phyloP scores from a whole-genome alignment of 2,888 invertebrate genomes.

The Sepioteuthis lessoniana region DNA sequence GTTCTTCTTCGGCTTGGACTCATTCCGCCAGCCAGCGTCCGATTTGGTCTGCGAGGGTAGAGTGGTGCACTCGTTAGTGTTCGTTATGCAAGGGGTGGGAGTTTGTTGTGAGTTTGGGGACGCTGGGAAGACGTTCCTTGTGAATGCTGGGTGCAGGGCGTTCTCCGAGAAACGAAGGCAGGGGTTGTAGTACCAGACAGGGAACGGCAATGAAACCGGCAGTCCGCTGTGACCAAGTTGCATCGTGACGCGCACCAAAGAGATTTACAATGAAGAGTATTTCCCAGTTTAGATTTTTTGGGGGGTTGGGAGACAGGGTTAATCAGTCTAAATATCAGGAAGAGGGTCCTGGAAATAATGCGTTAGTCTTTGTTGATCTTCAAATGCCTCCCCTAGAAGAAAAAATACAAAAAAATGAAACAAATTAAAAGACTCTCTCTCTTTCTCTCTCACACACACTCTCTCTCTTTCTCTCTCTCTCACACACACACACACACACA shows the following conservation, averaged over 20 bases:
- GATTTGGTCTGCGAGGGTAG: not conserved
- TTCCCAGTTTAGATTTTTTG: not conserved
- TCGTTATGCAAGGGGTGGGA: not conserved
- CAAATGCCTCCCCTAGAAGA: not conserved
- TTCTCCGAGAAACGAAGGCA: not conserved
- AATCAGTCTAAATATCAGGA: too few species aligned
- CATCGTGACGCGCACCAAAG: not conserved
- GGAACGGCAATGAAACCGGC: not conserved
- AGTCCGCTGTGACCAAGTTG: not conserved
- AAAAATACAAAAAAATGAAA: not conserved
- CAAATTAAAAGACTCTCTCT: too few species aligned
- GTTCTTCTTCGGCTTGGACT: conserved; percentile 34
- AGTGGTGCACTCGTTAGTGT: not conserved
- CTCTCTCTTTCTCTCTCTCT: too few species aligned
- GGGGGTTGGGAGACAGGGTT: accelerated
- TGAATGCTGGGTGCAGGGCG: not conserved
- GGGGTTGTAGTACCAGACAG: conserved; percentile 34
- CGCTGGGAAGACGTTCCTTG: not conserved
- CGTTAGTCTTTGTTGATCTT: not conserved
- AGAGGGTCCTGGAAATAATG: not conserved
- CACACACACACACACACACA: too few species aligned
- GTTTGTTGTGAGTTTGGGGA: not conserved
- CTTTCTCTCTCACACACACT: too few species aligned
- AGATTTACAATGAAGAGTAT: not conserved
- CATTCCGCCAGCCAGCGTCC: not conserved